phyloP scores from a whole-genome alignment of 2,797 vertebrate genomes.

The Ibycter americanus region DNA sequence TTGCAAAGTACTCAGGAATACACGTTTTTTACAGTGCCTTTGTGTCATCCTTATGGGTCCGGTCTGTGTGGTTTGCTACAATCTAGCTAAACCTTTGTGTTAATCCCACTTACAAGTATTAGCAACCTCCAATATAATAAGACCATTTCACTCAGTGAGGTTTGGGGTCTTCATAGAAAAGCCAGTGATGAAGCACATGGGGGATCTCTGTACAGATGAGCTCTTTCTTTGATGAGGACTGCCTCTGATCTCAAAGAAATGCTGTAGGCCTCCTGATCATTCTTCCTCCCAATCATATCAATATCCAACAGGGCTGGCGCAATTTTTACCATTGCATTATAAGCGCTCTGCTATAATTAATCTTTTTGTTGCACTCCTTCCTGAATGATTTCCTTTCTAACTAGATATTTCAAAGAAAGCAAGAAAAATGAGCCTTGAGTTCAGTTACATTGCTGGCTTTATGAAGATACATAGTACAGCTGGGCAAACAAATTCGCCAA shows the following conservation, averaged over 20 bases:
- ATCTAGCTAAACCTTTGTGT: not conserved
- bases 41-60: not conserved
- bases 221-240: slow-evolving; percentile 26
- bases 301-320: slow-evolving; percentile 35
- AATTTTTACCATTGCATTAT: not conserved
- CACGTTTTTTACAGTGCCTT: not conserved
- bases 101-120: not conserved
- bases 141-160: not conserved
- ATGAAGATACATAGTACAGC: slow-evolving; percentile 25
- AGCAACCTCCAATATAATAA: not conserved
- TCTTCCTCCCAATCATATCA: slow-evolving; percentile 27
- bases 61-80: not conserved
- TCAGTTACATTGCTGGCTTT: slow-evolving; percentile 1
- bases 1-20: not conserved
- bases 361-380: slow-evolving; percentile 31
- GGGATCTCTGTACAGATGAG: not conserved
- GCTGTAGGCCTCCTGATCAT: not conserved
- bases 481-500: slow-evolving; percentile 5
- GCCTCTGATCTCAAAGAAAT: slow-evolving; percentile 38
- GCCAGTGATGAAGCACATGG: not conserved
- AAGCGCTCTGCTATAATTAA: slow-evolving; percentile 35
- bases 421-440: slow-evolving; percentile 23
- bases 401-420: slow-evolving; percentile 23
- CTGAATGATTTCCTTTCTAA: slow-evolving; percentile 44
- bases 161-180: not conserved